Conservation (phyloP, 1,140 invertebrate genomes). For the Thaumetopoea pityocampa region DNA sequence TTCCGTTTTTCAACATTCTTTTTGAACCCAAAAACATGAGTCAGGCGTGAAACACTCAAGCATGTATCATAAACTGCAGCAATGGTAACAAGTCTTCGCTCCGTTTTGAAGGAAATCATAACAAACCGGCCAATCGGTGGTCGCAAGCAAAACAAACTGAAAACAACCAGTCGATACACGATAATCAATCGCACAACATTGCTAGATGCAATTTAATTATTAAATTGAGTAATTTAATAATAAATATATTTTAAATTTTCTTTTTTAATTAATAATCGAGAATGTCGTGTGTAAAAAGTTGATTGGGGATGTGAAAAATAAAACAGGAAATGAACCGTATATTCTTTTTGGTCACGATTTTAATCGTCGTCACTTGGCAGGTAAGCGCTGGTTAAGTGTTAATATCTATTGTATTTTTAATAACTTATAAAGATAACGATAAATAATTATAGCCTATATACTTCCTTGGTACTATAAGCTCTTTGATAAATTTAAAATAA, state of each 20-base stretch:
- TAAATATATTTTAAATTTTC: not conserved
- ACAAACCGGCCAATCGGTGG: slow-evolving; percentile 29
- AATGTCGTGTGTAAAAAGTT: slow-evolving; percentile 25
- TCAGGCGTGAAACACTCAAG: slow-evolving; percentile 10
- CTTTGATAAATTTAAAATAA: too few relatives aligned
- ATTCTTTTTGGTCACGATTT: slow-evolving; percentile 32
- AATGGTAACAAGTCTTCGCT: slow-evolving; percentile 11
- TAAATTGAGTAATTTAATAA: slow-evolving; percentile 3
- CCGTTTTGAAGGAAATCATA: slow-evolving; percentile 31
- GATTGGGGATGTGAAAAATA: slow-evolving; percentile 28
- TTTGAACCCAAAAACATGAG: slow-evolving; percentile 1
- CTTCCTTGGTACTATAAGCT: too few relatives aligned
- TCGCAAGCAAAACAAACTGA: slow-evolving; percentile 40
- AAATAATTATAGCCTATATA: not conserved
- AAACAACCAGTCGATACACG: slow-evolving; percentile 21
- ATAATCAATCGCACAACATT: slow-evolving; percentile 26
- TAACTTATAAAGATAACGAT: too few relatives aligned
- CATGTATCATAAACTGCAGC: slow-evolving; percentile 12
- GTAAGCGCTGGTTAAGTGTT: too few relatives aligned
- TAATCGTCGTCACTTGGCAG: slow-evolving; percentile 46
- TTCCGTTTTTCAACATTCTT: too few relatives aligned
- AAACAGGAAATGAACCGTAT: slow-evolving; percentile 46
- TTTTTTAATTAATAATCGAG: not conserved
- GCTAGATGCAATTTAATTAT: not conserved
- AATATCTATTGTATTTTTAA: too few relatives aligned